A percentile compares a stretch with the other conserved stretches of the same genome.
These are phyloP conservation scores for Melanotus villosus DNA, from an alignment of 2,888 invertebrate species.

Conservation along the genomic window DNA sequence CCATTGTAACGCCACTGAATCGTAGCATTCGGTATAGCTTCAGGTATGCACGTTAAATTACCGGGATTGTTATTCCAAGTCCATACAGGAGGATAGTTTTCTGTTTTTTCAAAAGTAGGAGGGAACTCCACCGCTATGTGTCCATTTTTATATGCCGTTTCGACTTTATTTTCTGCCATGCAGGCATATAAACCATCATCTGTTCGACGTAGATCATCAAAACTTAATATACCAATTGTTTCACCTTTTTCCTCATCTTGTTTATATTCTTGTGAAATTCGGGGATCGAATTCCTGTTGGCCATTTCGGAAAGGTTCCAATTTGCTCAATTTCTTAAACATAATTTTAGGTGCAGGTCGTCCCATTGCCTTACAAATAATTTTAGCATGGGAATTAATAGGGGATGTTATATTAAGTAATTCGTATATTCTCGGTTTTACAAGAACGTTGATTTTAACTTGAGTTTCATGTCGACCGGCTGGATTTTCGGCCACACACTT, in stretches of 20 bases:
- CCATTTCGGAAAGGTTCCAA: conserved; percentile 77
- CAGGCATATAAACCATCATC: conserved; percentile 94
- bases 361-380: conserved; percentile 86
- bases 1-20: conserved; percentile 83
- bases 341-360: conserved; percentile 83
- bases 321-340: conserved; percentile 83
- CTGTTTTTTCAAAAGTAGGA: conserved; percentile 83
- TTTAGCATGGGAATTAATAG: conserved; percentile 75
- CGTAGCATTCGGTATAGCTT: conserved; percentile 90
- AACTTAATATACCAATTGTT: conserved; percentile 78
- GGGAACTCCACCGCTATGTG: conserved; percentile 87
- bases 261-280: conserved; percentile 76
- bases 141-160: conserved; percentile 79
- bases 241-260: conserved; percentile 72
- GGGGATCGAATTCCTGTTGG: conserved; percentile 75
- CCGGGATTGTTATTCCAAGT: conserved; percentile 87
- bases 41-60: conserved; percentile 90
- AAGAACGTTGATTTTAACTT: conserved; percentile 79
- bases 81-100: conserved; percentile 80
- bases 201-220: conserved; percentile 75
- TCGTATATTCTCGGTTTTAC: conserved; percentile 88
- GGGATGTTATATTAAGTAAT: conserved; percentile 79
- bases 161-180: conserved; percentile 85
- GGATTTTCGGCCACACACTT: conserved; percentile 86
- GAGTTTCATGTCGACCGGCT: conserved; percentile 80